These are phyloP conservation scores for Spinus olivaceus DNA, from an alignment of 2,797 vertebrate genomes.

Conservation along the genomic window DNA sequence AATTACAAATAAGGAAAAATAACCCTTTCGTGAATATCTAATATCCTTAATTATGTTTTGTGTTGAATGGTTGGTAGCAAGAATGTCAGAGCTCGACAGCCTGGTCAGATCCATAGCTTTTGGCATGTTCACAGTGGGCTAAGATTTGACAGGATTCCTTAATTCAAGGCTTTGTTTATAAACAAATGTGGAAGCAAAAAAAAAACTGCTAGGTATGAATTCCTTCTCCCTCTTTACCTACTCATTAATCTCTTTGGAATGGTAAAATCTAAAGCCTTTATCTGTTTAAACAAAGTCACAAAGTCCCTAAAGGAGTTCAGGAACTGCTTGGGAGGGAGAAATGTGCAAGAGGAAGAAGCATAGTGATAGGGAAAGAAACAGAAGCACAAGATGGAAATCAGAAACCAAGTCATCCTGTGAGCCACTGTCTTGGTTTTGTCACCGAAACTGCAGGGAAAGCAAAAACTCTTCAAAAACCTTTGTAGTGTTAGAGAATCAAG, in stretches of 20 bases:
- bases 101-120: background rate
- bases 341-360: background rate
- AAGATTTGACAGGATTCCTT: background rate
- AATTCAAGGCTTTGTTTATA: background rate
- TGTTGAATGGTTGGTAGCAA: background rate
- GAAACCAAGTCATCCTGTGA: background rate
- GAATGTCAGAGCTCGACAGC: background rate
- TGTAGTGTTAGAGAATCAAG: background rate
- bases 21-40: background rate
- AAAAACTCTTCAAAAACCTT: background rate
- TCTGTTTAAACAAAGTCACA: background rate
- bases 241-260: background rate
- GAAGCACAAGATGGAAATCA: background rate
- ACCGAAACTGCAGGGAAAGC: rapidly evolving
- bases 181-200: background rate
- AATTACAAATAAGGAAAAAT: background rate
- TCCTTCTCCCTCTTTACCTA: background rate
- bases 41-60: background rate
- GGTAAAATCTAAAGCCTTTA: background rate
- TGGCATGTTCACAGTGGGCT: background rate
- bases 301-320: background rate
- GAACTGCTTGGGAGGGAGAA: background rate
- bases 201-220: background rate
- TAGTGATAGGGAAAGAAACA: background rate
- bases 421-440: background rate